Percentiles rank a stretch among this genome's conserved stretches.
Evolutionary conservation across 2,888 invertebrate species (phyloP).

Genomic region (Vandiemenella viatica): DNA sequence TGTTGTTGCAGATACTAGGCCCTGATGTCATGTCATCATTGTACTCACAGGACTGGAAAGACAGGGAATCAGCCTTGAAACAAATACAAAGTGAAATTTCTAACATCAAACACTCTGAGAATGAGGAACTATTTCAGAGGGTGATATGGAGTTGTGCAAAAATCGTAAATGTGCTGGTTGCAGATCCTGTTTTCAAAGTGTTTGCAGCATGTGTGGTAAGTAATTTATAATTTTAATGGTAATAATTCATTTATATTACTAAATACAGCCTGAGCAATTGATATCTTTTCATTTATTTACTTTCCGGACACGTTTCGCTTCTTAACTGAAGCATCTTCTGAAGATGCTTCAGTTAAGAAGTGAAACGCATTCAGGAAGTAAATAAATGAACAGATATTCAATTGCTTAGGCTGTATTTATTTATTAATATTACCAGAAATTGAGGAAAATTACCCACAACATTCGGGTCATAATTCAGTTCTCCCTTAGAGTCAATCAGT

Average conservation of each 20-base stretch:
- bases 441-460: no score
- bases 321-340: no score
- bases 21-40: slow-evolving; percentile 28
- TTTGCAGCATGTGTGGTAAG: slow-evolving; percentile 30
- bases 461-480: no score
- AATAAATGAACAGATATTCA: no score
- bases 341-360: no score
- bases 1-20: slow-evolving; percentile 24
- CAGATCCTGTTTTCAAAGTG: slow-evolving; percentile 32
- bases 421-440: no score
- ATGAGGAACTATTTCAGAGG: slow-evolving; percentile 18
- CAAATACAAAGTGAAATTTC: slow-evolving; percentile 23
- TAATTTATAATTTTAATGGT: slow-evolving; percentile 5
- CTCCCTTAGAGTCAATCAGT: no score
- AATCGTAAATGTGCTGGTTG: slow-evolving; percentile 27
- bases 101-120: slow-evolving; percentile 6
- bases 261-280: neutral
- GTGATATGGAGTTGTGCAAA: slow-evolving; percentile 26
- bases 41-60: slow-evolving; percentile 28
- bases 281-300: no score
- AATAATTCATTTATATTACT: neutral
- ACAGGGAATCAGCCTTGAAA: slow-evolving; percentile 24
- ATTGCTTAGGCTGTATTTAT: no score
- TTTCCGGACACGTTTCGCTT: no score
- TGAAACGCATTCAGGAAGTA: no score